phyloP scores from a whole-genome alignment of 2,888 invertebrate genomes.

The Synergus laeviventris region DNA sequence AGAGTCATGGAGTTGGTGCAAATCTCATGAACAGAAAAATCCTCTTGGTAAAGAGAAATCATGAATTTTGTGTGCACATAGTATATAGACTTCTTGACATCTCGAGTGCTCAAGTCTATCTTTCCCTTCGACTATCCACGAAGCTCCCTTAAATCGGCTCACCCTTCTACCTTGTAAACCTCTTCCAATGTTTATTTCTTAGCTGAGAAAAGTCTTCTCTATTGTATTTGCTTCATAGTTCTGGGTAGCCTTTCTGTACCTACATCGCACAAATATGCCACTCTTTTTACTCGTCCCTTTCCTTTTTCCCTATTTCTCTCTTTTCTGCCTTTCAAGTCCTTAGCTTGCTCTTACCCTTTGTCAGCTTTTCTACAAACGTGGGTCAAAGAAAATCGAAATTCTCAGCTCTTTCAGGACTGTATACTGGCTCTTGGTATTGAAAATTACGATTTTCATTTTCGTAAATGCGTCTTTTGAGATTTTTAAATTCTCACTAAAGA shows the following conservation, averaged over 20 bases:
- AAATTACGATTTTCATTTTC: background rate
- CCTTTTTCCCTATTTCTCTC: background rate
- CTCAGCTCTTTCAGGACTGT: background rate
- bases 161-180: constrained; percentile 32
- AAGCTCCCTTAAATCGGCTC: constrained; percentile 19
- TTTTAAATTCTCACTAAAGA: no score
- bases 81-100: background rate
- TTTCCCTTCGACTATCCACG: constrained; percentile 29
- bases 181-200: constrained; percentile 49
- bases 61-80: background rate
- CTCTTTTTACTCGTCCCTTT: constrained; percentile 30
- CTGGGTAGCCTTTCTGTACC: constrained; percentile 8
- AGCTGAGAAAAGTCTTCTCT: constrained; percentile 39
- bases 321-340: constrained; percentile 35
- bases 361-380: constrained; percentile 36
- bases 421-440: background rate
- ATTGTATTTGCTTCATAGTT: constrained; percentile 43
- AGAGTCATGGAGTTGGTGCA: constrained; percentile 1
- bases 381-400: constrained; percentile 30
- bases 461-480: no score
- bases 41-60: background rate
- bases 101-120: background rate
- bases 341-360: constrained; percentile 36
- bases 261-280: constrained; percentile 19
- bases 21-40: constrained; percentile 5